phyloP scores from a whole-genome alignment of 2,888 invertebrate genomes.

The Patella pellucida region DNA sequence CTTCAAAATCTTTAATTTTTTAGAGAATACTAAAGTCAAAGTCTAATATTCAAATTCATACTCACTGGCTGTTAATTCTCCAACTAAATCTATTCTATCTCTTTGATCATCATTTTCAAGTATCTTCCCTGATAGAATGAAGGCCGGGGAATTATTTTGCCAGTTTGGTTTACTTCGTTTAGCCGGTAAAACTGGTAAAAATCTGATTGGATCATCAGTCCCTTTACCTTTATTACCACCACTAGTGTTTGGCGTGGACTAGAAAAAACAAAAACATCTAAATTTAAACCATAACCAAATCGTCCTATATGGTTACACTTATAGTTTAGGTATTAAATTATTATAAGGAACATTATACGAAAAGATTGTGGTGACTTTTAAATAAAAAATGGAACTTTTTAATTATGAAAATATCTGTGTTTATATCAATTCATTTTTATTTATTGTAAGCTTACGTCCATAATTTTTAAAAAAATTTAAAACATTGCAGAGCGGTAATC shows the following conservation, averaged over 20 bases:
- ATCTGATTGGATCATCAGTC: slow-evolving; percentile 67
- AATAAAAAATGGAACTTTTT: no score
- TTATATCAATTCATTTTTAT: no score
- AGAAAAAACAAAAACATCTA: slow-evolving; percentile 25
- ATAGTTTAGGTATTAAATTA: no score
- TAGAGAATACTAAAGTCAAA: no score
- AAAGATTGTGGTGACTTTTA: no score
- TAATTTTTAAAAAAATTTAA: no score
- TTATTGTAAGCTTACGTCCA: no score
- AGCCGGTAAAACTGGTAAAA: slow-evolving; percentile 69
- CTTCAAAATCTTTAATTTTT: no score
- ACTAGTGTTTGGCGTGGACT: slow-evolving; percentile 44
- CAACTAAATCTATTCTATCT: slow-evolving; percentile 63
- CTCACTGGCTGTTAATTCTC: slow-evolving; percentile 68
- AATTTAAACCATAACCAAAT: not conserved
- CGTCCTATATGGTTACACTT: not conserved
- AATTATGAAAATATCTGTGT: no score
- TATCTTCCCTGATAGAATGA: slow-evolving; percentile 61
- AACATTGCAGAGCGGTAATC: no score
- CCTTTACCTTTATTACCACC: slow-evolving; percentile 65
- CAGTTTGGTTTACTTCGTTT: slow-evolving; percentile 68
- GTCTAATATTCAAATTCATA: slow-evolving; percentile 13
- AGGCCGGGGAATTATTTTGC: slow-evolving; percentile 67
- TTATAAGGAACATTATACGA: no score
- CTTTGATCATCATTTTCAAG: slow-evolving; percentile 51